Evolutionary conservation across 2,888 invertebrate genomes (phyloP).

Genomic region (Agrochola macilenta): DNA sequence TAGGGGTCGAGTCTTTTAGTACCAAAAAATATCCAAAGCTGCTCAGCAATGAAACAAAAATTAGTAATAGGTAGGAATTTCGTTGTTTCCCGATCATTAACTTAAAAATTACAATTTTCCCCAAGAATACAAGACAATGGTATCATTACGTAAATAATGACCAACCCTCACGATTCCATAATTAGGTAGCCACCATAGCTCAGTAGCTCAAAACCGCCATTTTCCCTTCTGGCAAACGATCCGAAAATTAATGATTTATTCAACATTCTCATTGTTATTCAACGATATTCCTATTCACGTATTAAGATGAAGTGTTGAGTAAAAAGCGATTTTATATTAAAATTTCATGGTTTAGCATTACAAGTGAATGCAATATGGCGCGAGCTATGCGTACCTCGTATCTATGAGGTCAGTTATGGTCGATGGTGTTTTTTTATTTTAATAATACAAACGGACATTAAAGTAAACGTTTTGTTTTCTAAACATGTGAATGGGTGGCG

Average conservation of each 20-base stretch:
- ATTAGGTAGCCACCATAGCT: slow-evolving; percentile 30
- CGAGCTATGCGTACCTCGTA: slow-evolving; percentile 67
- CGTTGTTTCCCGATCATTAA: slow-evolving; percentile 2
- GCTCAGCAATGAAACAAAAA: not conserved
- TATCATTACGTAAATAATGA: slow-evolving; percentile 27
- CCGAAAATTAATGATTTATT: slow-evolving; percentile 65
- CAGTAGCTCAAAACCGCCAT: slow-evolving; percentile 40
- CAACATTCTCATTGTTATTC: slow-evolving; percentile 62
- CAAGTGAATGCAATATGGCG: slow-evolving; percentile 76
- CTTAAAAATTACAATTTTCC: not conserved
- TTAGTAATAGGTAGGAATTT: not conserved
- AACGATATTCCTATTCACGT: slow-evolving; percentile 60
- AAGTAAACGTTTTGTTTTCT: not conserved
- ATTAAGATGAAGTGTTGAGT: slow-evolving; percentile 60
- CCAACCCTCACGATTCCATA: slow-evolving; percentile 16
- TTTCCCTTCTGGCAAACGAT: slow-evolving; percentile 52
- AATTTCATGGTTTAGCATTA: slow-evolving; percentile 77
- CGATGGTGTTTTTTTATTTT: not conserved
- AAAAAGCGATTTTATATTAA: slow-evolving; percentile 74
- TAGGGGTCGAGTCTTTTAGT: not conserved
- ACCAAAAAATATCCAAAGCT: not conserved
- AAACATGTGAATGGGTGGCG: not conserved
- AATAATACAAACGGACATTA: not conserved
- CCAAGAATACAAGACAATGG: slow-evolving; percentile 13
- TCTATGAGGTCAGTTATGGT: not conserved